Evolutionary conservation across 2,888 invertebrate species (phyloP), one percentile per base, ranked within the genome.

Genomic region (Muscina levida): DNA sequence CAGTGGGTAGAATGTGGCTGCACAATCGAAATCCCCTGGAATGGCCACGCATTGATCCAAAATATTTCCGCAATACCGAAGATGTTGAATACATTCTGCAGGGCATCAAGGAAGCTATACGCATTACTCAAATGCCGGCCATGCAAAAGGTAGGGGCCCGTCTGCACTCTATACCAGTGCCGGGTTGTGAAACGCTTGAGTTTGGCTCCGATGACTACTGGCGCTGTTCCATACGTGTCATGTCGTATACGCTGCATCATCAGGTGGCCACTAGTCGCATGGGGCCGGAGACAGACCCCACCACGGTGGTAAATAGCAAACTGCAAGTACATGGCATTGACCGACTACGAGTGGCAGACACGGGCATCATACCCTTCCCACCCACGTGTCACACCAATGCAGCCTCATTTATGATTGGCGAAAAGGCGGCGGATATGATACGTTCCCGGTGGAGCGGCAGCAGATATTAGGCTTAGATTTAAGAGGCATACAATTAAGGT

Each of bases 231-330:
- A 89, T 93, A 10, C 91, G 93, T 13, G 92, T 92, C 13, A 89
- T 93, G 46, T 92, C 94, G 0, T 92, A 92, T 17, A 93, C 94
- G 0, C 89, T 93, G 42, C 93, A 93, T 85, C 94, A 94, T 87
- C 93, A 93, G 84, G 92, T 93, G 80, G 93, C 93, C 4, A 94
- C 95, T 0, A 94, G 94, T 82, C 94, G 93, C 85, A 95, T 95
- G 95, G 95, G 95, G 0, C 93, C 94, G 0, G 87, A 87, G 0
- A 90, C 87, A 0, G 94, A 95, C 85, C 91, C 92, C 0, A 91
- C 89, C 0, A 93, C 94, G 0, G 93, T 95, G 0, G 94, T 95
- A 0, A 93, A 93, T 86, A 92, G 93, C 1, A 91, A 93, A 82
- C 88, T 94, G 19, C 91, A 92, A 82, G 94, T 95, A 0, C 91